A percentile compares a stretch with the other conserved stretches of the same genome.
Evolutionary conservation across 2,797 vertebrate species (phyloP).

Genomic region (Mus caroli): DNA sequence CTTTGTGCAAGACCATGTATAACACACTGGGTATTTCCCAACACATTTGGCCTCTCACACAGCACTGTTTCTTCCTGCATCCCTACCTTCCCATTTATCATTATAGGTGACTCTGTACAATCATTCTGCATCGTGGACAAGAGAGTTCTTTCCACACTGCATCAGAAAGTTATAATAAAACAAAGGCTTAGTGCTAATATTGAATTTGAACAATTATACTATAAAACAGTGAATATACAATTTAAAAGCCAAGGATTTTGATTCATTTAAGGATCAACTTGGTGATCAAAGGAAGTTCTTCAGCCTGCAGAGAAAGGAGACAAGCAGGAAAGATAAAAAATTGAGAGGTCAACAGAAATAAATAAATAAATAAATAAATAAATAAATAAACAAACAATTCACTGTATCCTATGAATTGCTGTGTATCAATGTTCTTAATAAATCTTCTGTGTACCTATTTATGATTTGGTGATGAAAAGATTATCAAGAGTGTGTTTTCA

Average conservation of each 20-base stretch:
- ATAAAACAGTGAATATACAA: neutral
- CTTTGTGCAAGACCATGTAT: neutral
- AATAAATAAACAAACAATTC: no score
- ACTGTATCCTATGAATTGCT: neutral
- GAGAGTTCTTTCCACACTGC: neutral
- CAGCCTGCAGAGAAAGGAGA: neutral
- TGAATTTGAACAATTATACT: neutral
- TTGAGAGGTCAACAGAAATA: neutral
- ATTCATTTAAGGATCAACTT: neutral
- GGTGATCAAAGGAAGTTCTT: neutral
- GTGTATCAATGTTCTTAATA: neutral
- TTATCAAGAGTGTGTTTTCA: neutral
- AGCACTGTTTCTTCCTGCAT: neutral
- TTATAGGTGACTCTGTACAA: no score
- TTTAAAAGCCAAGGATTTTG: neutral
- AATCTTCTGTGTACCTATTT: neutral
- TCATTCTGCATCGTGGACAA: neutral
- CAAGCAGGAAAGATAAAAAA: neutral
- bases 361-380: no score
- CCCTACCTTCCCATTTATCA: no score
- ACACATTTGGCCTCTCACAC: neutral
- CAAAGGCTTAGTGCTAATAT: neutral
- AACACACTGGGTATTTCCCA: neutral
- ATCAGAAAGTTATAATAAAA: neutral
- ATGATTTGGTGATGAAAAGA: neutral